phyloP scores from a whole-genome alignment of 2,888 invertebrate genomes.

The Brenthis hecate region DNA sequence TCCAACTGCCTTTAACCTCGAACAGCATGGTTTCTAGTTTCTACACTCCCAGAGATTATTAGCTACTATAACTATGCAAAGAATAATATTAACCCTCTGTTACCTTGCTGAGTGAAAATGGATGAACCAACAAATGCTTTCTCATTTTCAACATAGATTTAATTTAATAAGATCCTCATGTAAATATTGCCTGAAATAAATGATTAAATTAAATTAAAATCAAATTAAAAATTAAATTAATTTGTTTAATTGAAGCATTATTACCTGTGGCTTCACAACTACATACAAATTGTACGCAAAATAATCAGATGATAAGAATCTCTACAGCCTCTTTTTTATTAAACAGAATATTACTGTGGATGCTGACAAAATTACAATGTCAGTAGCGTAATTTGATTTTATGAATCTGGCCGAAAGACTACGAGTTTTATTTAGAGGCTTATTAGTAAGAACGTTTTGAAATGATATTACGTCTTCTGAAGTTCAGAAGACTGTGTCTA shows the following conservation, averaged over 20 bases:
- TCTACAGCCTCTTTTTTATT: not conserved
- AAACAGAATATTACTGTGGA: not conserved
- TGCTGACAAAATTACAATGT: conserved; percentile 2
- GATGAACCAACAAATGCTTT: too few relatives aligned
- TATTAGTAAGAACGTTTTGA: conserved; percentile 1
- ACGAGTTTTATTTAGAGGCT: conserved; percentile 2
- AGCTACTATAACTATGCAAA: too few relatives aligned
- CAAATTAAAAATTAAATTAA: not conserved
- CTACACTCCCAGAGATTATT: too few relatives aligned
- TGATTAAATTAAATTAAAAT: too few relatives aligned
- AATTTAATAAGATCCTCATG: too few relatives aligned
- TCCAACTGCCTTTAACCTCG: too few relatives aligned
- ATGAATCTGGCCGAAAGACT: conserved; percentile 1
- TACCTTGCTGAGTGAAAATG: too few relatives aligned
- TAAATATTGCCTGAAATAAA: too few relatives aligned
- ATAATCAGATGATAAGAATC: not conserved
- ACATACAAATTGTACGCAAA: too few relatives aligned
- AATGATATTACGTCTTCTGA: conserved; percentile 3
- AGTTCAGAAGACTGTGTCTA: not conserved
- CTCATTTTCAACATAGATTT: not conserved
- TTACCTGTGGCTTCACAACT: too few relatives aligned
- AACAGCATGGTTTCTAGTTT: too few relatives aligned
- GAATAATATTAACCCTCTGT: too few relatives aligned
- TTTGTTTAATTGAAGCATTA: not conserved
- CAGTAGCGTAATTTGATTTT: conserved; percentile 8